A percentile compares a stretch with the other conserved stretches of the same genome.
Evolutionary conservation across 2,888 invertebrate genomes (phyloP).

Genomic region (Eupithecia vulgata): DNA sequence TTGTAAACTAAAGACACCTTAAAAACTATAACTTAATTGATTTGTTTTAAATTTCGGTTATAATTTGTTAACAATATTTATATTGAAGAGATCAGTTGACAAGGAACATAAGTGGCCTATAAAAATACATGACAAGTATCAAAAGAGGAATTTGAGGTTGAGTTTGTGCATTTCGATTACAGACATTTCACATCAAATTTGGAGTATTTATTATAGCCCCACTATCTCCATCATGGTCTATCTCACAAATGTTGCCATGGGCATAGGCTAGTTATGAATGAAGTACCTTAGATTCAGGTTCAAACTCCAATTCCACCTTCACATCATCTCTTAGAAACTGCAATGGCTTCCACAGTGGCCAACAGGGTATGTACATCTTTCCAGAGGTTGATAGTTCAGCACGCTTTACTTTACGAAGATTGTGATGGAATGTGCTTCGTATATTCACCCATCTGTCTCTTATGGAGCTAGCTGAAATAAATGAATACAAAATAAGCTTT

Average conservation of each 20-base stretch:
- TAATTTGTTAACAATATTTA: too few relatives aligned
- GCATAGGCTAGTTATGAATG: not conserved
- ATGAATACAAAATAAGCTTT: not conserved
- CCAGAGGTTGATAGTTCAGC: conserved; percentile 60
- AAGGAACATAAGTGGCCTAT: too few relatives aligned
- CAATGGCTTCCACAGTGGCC: conserved; percentile 76
- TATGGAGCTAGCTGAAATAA: conserved; percentile 68
- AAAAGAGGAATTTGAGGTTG: too few relatives aligned
- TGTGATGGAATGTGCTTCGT: conserved; percentile 76
- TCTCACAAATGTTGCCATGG: not conserved
- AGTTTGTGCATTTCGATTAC: too few relatives aligned
- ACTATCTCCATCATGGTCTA: too few relatives aligned
- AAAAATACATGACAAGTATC: too few relatives aligned
- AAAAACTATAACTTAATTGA: too few relatives aligned
- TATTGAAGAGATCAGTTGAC: too few relatives aligned
- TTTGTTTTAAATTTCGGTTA: too few relatives aligned
- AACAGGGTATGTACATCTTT: conserved; percentile 73
- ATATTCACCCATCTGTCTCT: conserved; percentile 79
- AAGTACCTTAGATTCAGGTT: not conserved
- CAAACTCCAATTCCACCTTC: conserved; percentile 53
- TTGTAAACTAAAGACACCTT: too few relatives aligned
- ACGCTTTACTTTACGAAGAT: conserved; percentile 67
- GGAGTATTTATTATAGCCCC: too few relatives aligned
- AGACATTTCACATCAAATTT: too few relatives aligned
- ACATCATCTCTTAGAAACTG: conserved; percentile 67